Evolutionary conservation across 2,113 vertebrate species (phyloP).

Genomic region (Mixornis gularis): DNA sequence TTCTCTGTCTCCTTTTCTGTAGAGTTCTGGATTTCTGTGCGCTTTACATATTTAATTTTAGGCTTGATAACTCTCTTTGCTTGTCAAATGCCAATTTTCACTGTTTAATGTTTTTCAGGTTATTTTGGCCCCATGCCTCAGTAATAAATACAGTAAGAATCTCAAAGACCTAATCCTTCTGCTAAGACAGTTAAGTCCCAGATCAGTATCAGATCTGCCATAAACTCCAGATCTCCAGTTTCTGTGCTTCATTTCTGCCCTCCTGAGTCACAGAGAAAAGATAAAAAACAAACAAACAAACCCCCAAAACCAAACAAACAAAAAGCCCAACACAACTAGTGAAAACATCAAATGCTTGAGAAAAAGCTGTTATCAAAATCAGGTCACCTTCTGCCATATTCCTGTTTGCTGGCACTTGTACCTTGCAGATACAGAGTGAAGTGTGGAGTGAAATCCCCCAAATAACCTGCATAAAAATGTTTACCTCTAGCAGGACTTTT

Average conservation of each 20-base stretch:
- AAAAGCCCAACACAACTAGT: not conserved
- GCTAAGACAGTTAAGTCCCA: not conserved
- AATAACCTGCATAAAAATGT: not conserved
- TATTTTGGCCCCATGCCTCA: not conserved
- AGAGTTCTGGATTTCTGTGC: not conserved
- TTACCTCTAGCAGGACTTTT: not conserved
- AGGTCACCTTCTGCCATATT: conserved; percentile 13
- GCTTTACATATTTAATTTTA: not conserved
- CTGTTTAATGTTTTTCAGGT: not conserved
- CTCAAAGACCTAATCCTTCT: not conserved
- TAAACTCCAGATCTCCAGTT: not conserved
- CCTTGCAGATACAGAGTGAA: not conserved
- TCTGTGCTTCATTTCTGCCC: not conserved
- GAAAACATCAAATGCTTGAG: not conserved
- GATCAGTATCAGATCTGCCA: not conserved
- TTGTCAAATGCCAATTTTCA: not conserved
- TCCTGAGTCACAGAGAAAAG: not conserved
- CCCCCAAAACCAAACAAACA: not conserved
- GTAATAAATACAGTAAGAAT: not conserved
- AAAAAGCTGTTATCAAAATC: not conserved
- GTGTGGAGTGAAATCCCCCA: not conserved
- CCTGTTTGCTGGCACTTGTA: not conserved
- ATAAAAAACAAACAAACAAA: not conserved
- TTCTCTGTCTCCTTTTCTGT: not conserved
- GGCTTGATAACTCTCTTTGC: not conserved